phyloP scores from a whole-genome alignment of 1,140 invertebrate species.

The Drosophila mojavensis region DNA sequence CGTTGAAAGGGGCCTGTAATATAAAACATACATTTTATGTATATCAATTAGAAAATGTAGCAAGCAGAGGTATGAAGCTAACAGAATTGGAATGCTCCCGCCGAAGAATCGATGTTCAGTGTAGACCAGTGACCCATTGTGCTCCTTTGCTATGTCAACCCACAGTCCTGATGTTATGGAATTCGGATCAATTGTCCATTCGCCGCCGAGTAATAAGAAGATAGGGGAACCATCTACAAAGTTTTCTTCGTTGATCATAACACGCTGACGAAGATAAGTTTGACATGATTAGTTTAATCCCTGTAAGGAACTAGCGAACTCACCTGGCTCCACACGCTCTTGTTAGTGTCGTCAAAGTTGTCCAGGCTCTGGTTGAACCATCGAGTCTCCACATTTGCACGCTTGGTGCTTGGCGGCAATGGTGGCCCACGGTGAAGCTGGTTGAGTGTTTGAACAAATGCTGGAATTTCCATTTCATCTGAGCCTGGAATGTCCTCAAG shows the following conservation, averaged over 20 bases:
- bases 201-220: slow-evolving; percentile 88
- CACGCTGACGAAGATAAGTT: slow-evolving; percentile 30
- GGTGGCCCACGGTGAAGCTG: slow-evolving; percentile 61
- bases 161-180: slow-evolving; percentile 86
- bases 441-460: slow-evolving; percentile 42
- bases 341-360: slow-evolving; percentile 89
- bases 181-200: slow-evolving; percentile 86
- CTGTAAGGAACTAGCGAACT: not conserved
- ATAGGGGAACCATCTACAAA: slow-evolving; percentile 85
- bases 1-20: slow-evolving; percentile 84
- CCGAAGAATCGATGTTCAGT: slow-evolving; percentile 95
- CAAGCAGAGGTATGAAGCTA: slow-evolving; percentile 53
- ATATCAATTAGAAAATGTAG: too few species aligned
- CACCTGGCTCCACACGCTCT: slow-evolving; percentile 87
- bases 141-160: slow-evolving; percentile 86
- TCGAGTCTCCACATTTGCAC: slow-evolving; percentile 51
- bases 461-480: slow-evolving; percentile 22
- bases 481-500: slow-evolving; percentile 3
- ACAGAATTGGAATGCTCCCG: slow-evolving; percentile 89
- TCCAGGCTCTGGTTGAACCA: slow-evolving; percentile 85
- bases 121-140: slow-evolving; percentile 87
- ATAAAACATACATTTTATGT: not conserved
- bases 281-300: not conserved
- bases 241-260: slow-evolving; percentile 87
- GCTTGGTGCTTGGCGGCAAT: not conserved